A percentile compares a stretch with the other conserved stretches of the same genome.
These are phyloP conservation scores for Triops longicaudatus DNA, from an alignment of 1,140 invertebrate genomes.

Conservation along the genomic window DNA sequence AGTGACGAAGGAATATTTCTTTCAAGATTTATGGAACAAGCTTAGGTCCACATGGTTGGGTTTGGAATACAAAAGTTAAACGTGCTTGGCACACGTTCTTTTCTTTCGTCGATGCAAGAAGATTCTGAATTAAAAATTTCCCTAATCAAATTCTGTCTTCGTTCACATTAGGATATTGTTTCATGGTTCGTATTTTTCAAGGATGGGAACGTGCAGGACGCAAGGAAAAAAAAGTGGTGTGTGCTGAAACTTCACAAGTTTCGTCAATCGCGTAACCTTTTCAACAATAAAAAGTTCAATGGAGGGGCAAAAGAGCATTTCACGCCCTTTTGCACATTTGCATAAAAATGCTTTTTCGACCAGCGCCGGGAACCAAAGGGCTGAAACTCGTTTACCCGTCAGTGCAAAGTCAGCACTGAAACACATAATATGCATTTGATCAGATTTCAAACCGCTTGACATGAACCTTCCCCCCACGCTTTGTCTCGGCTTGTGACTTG, in stretches of 20 bases:
- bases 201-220: neutral
- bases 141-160: neutral
- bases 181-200: neutral
- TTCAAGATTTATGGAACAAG: neutral
- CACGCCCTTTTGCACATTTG: conserved; percentile 14
- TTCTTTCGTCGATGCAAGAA: neutral
- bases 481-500: neutral
- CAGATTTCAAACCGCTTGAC: neutral
- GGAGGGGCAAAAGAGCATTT: conserved; percentile 3
- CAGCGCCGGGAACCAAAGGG: neutral
- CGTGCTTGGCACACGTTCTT: neutral
- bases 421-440: neutral
- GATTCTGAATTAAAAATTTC: neutral
- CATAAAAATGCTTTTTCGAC: neutral
- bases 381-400: neutral
- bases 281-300: neutral
- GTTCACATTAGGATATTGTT: neutral
- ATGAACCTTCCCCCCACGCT: neutral
- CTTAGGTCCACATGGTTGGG: neutral
- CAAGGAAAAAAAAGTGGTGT: neutral
- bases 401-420: neutral
- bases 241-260: neutral
- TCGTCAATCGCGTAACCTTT: neutral
- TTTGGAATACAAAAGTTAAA: neutral
- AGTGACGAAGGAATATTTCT: too few relatives aligned